A percentile compares a stretch with the other conserved stretches of the same genome.
phyloP scores from a whole-genome alignment of 1,140 invertebrate species.

The Ridgeia piscesae region DNA sequence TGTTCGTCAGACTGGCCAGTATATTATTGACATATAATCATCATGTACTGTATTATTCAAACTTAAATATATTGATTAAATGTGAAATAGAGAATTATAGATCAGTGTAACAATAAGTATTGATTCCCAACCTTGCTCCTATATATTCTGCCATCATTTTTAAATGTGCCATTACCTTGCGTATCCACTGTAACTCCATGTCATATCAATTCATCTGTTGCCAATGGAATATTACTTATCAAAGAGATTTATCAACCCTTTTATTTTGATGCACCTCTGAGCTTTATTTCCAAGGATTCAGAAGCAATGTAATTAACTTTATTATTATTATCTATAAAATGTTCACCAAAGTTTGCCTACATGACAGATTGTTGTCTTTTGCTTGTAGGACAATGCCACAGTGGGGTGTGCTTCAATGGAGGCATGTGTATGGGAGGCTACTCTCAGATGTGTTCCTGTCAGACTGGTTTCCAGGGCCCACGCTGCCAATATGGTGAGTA shows the following conservation, averaged over 20 bases:
- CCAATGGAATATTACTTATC: no score
- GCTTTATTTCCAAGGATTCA: no score
- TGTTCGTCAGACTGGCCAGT: neutral
- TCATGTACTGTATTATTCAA: neutral
- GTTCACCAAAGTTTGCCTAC: neutral
- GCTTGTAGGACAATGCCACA: conserved; percentile 15
- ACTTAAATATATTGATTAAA: neutral
- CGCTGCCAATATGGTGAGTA: conserved; percentile 49
- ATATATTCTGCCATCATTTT: no score
- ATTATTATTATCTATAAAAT: no score
- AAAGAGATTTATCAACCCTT: no score
- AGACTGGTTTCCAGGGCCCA: conserved; percentile 47
- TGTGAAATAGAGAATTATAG: no score
- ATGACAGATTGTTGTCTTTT: conserved; percentile 2
- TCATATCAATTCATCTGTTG: no score
- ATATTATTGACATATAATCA: neutral
- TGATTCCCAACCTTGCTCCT: no score
- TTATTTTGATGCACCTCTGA: no score
- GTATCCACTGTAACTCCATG: no score
- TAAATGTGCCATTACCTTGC: no score
- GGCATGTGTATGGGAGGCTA: conserved; percentile 43
- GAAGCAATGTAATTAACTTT: no score
- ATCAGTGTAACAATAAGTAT: neutral
- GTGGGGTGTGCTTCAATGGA: conserved; percentile 47
- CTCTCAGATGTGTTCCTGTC: conserved; percentile 44